Evolutionary conservation across 2,113 vertebrate species (phyloP).

Genomic region (Cnemophilus loriae): DNA sequence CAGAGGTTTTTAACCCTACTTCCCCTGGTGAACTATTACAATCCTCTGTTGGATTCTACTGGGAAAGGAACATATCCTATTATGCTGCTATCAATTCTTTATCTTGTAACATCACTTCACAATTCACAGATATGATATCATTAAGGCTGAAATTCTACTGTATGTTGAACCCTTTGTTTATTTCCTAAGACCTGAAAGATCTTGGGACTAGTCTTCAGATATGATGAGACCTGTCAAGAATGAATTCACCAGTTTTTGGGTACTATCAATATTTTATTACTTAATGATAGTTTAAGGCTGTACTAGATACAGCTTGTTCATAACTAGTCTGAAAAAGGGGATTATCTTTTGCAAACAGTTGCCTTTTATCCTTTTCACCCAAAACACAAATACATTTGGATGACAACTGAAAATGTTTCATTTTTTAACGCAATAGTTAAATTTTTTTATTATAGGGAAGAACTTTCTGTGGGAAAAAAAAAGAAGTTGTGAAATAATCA

Average conservation of each 20-base stretch:
- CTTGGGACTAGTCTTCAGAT: not conserved
- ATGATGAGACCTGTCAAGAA: not conserved
- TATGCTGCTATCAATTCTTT: constrained; percentile 39
- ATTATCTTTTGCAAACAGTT: not conserved
- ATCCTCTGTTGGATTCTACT: constrained; percentile 24
- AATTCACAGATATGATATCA: constrained; percentile 35
- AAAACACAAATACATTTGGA: not conserved
- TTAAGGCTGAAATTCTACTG: not conserved
- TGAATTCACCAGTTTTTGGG: not conserved
- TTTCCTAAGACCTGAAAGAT: constrained; percentile 10
- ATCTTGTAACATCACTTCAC: constrained; percentile 11
- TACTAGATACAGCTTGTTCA: not conserved
- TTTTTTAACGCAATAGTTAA: not conserved
- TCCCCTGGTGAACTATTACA: constrained; percentile 52
- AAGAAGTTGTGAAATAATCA: not conserved
- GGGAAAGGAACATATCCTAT: constrained; percentile 25
- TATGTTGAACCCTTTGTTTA: constrained; percentile 6
- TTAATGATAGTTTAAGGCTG: not conserved
- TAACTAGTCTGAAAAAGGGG: not conserved
- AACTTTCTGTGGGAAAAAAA: not conserved
- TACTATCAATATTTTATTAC: not conserved
- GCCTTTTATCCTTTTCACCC: not conserved
- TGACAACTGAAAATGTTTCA: not conserved
- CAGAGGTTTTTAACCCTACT: constrained; percentile 65
- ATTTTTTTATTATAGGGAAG: not conserved